Evolutionary conservation across 2,888 invertebrate genomes (phyloP), one percentile per base, ranked within the genome.

Genomic region (Holacanthella duospinosa): DNA sequence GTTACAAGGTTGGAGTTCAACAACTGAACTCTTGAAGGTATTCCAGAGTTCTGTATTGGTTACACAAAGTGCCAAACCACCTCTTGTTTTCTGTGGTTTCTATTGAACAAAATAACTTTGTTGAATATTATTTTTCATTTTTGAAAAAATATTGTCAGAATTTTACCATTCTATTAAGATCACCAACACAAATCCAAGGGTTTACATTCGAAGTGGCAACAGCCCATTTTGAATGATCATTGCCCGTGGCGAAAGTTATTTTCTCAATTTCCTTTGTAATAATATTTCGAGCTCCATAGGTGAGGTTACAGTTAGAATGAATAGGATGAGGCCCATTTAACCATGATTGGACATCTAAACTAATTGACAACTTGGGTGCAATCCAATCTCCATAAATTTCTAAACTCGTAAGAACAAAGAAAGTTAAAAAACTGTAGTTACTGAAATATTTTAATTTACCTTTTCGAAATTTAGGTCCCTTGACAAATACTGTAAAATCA

Each of bases 161-260:
- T n/a, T n/a, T 81, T 77, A 89, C 90, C 78, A 87, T 87, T 82
- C 95, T 82, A 76, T 95, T 95, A 63, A 95, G 93, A 76, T 95
- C 95, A 2, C 93, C 94, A 19, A 95, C 84, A 77, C 95, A 95
- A 68, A 88, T 84, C 88, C 90, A 93, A 69, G 77, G 27, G 2
- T 25, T 44, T 16, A 21, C 53, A 29, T 44, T 27, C 16, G n/a
- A 28, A 3, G 29, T 78, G 67, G 65, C 0, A 2, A 77, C 69
- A 1, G 77, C 78, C 78, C 78, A 79, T 68, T 79, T 79, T 60
- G 78, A 75, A 70, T 79, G 79, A 67, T 79, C 79, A 25, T 75
- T 68, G 1, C 72, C 73, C 74, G 87, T 86, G 28, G 79, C 78
- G 74, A 83, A 79, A 71, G 63, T 27, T 57, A 63, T 36, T 43